Evolutionary conservation across 1,140 invertebrate species (phyloP), one percentile per base, ranked within the genome.

Genomic region (Brachionus rubens): DNA sequence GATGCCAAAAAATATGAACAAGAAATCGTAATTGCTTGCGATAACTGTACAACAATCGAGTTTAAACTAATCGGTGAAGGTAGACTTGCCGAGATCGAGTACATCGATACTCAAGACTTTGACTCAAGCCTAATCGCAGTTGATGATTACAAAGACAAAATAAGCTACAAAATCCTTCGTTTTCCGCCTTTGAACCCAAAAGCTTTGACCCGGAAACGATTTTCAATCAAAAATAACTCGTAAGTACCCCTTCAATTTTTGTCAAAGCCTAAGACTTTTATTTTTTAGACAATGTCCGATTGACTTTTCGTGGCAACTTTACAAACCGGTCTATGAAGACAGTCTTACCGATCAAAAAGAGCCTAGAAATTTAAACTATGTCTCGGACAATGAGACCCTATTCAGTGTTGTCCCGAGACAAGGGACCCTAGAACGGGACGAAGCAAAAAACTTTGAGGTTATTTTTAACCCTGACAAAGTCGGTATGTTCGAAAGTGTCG

Each of bases 41-140:
- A 85, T 76, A 85, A 85, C 77, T 85, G 84, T 75, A 81, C 84
- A 26, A 79, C 82, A 0, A 79, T 80, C 77, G 79, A 84, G 65
- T 83, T 83, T 68, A 81, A 76, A 12, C 14, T 85, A 0, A 81
- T 80, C 80, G 83, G 83, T 82, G 78, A 54, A 76, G 68, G 68
- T 12, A 54, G 30, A 48, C 36, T 72, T 16, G 68, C 68, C n/a
- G n/a, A 72, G 41, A 50, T 50, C 28, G 68, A 72, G 12, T 72
- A 36, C 50, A 21, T 54, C 19, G 68, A 50, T 30, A 30, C 46
- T 14, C 68, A 70, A 16, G 43, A 70, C n/a, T 28, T 10, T n/a
- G 41, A 43, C 12, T 19, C 43, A 50, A 70, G 33, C 46, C 33
- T 43, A 14, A 70, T 72, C 0, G 28, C 43, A 14, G 28, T 72